Conservation (phyloP, 35 echinoderm and acorn worm genomes). For the Strongylocentrotus purpuratus region DNA sequence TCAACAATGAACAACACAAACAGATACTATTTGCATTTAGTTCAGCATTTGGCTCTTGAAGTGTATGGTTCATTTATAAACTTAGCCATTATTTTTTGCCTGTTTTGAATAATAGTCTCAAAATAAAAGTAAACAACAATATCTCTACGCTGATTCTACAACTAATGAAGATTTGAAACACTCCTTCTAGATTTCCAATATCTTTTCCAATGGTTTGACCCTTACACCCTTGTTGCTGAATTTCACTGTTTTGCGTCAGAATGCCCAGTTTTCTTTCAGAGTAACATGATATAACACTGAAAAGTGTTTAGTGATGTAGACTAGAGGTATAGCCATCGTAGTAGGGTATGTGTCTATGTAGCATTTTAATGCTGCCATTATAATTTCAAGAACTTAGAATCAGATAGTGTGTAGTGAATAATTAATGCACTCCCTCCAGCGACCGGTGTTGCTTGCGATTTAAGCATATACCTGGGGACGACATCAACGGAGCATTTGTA, state of each 20-base stretch:
- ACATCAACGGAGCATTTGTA: not conserved
- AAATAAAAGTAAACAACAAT: too few relatives aligned
- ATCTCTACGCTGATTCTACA: too few relatives aligned
- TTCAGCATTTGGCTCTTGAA: not conserved
- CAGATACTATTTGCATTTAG: not conserved
- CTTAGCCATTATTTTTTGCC: too few relatives aligned
- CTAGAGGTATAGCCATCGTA: not conserved
- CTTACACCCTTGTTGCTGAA: too few relatives aligned
- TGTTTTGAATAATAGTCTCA: too few relatives aligned
- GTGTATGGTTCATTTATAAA: not conserved
- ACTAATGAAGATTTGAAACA: too few relatives aligned
- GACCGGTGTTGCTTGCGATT: not conserved
- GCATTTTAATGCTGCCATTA: slow-evolving; percentile 3
- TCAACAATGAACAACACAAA: not conserved
- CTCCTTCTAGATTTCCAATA: too few relatives aligned
- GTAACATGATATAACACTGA: not conserved
- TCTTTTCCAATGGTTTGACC: too few relatives aligned
- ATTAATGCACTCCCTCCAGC: not conserved
- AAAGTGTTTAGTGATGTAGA: not conserved
- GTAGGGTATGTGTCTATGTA: not conserved
- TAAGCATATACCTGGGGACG: not conserved
- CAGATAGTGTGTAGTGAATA: not conserved
- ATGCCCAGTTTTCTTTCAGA: too few relatives aligned
- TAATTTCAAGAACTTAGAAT: not conserved
- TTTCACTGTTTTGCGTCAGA: too few relatives aligned